These are phyloP conservation scores for Agonopterix arenella DNA, from an alignment of 2,888 invertebrate species.

Conservation along the genomic window DNA sequence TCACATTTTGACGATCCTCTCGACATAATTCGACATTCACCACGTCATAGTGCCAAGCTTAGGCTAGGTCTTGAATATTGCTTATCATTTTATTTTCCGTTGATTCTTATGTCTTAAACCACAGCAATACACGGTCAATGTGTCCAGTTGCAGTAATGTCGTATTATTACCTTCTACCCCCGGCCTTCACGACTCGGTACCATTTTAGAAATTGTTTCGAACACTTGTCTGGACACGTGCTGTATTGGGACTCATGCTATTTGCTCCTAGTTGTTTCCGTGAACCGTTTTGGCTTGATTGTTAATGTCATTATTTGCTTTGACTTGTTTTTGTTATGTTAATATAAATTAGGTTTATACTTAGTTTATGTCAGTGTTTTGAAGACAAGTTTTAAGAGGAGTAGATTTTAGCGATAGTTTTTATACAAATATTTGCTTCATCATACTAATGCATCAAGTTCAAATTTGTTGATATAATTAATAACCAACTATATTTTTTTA, in stretches of 20 bases:
- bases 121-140: conserved; percentile 18
- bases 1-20: too few relatives aligned
- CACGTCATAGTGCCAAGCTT: too few relatives aligned
- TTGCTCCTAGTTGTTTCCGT: background rate
- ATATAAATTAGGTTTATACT: too few relatives aligned
- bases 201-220: conserved; percentile 55
- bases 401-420: too few relatives aligned
- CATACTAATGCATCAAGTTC: too few relatives aligned
- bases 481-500: too few relatives aligned
- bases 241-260: conserved; percentile 19
- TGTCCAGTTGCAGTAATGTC: conserved; percentile 61
- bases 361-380: too few relatives aligned
- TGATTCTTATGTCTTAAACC: conserved; percentile 15
- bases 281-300: background rate
- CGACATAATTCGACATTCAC: too few relatives aligned
- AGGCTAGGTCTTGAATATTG: too few relatives aligned
- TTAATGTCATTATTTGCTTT: background rate
- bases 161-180: conserved; percentile 59
- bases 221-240: conserved; percentile 59
- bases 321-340: background rate
- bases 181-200: conserved; percentile 70
- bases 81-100: background rate
- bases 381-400: too few relatives aligned
- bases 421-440: too few relatives aligned
- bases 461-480: too few relatives aligned